phyloP scores from a whole-genome alignment of 2,113 vertebrate genomes.

The Epinephelus moara region DNA sequence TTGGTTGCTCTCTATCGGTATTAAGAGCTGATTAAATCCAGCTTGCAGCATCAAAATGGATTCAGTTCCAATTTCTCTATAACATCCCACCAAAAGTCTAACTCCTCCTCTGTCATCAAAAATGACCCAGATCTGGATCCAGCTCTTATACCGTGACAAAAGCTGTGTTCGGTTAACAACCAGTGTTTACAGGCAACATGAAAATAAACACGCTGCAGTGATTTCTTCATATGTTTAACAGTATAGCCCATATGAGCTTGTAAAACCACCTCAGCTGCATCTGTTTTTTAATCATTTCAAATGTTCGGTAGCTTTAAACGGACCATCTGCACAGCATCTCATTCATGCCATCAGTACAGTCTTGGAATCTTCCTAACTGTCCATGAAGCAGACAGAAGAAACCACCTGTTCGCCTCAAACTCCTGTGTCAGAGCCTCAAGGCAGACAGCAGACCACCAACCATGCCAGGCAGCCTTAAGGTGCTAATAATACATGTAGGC shows the following conservation, averaged over 20 bases:
- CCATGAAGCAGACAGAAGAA: constrained; percentile 38
- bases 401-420: constrained; percentile 71
- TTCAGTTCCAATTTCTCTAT: constrained; percentile 27
- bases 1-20: constrained; percentile 45
- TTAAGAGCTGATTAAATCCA: constrained; percentile 57
- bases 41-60: constrained; percentile 50
- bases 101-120: constrained; percentile 33
- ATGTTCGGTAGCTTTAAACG: not conserved
- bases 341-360: constrained; percentile 38
- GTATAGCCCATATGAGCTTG: not conserved
- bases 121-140: constrained; percentile 37
- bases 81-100: constrained; percentile 26
- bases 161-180: constrained; percentile 23
- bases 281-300: constrained; percentile 16
- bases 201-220: constrained; percentile 43
- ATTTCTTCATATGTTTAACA: constrained; percentile 11
- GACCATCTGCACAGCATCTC: not conserved
- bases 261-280: constrained; percentile 29
- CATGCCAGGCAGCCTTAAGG: constrained; percentile 53
- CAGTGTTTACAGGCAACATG: constrained; percentile 41
- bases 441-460: constrained; percentile 70
- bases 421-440: constrained; percentile 54
- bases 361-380: constrained; percentile 1
- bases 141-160: constrained; percentile 6
- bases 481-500: constrained; percentile 76